Base-by-base conservation (phyloP, 2,797 vertebrate species). In the Hippoglossus hippoglossus region DNA sequence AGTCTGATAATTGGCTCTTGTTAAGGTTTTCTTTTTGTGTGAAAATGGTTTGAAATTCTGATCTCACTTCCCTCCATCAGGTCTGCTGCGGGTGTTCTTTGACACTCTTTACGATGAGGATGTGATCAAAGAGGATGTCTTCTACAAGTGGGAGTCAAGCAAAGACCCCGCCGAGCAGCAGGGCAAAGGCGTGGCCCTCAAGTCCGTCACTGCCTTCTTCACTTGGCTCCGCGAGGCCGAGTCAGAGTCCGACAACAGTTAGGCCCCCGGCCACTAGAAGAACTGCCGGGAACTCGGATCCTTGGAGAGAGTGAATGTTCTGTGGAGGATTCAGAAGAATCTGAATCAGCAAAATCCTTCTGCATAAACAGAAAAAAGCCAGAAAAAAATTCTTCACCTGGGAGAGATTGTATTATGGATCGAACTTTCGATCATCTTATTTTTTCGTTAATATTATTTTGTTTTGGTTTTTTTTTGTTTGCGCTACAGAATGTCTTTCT, bases 71-170 rank as follows among this genome's bases (percentile, higher is more conserved):
- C 8, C 28, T 46, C 54, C 11, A 0, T 26, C 86, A 99, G 98
- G 97, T 84, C 90, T 99, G 73, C 95, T 99, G 79, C 94, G 97
- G 76, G 97, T 96, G 95, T 99, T 99, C 91, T 99, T 99, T 15
- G 97, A 99, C 60, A 93, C 95, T 0, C 95, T 99, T 2, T 99
- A 99, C 0, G 98, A 99, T 0, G 98, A 99, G 87, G 98, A 99
- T 0, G 96, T 99, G 75, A 96, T 99, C 75, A 98, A 97, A 87
- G 98, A 99, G 91, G 97, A 99, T 5, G 96, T 96, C 62, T 99
- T 99, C 92, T 98, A 98, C 92, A 96, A 96, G 80, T 99, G 98
- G 98, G 98, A 99, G 92, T 94, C 94, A 0, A 97, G 97, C 93
- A 99, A 99, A 90, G 97, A 99, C 88, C 92, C 94, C 0, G 95